Evolutionary conservation across 2,888 invertebrate genomes (phyloP).

Genomic region (Electrophaes corylata): DNA sequence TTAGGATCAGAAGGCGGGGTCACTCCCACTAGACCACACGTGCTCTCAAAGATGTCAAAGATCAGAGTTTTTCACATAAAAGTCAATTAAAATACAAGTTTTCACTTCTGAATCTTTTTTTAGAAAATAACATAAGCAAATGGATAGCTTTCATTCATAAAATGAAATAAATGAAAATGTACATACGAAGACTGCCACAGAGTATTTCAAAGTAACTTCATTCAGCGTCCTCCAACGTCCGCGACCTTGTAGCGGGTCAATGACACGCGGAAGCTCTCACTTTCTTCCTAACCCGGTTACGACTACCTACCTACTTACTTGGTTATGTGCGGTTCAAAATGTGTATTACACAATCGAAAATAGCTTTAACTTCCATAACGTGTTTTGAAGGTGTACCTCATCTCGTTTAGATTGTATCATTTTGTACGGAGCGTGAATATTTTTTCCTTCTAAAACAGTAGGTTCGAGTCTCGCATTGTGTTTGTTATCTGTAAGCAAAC

Average conservation of each 20-base stretch:
- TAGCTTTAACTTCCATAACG: slow-evolving; percentile 14
- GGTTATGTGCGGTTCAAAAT: slow-evolving; percentile 13
- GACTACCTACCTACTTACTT: not conserved
- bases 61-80: too few relatives aligned
- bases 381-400: slow-evolving; percentile 19
- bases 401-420: too few relatives aligned
- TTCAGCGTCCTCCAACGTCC: slow-evolving; percentile 40
- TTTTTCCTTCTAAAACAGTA: not conserved
- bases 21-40: too few relatives aligned
- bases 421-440: not conserved
- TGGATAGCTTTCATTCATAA: too few relatives aligned
- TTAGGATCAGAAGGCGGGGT: too few relatives aligned
- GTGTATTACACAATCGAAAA: slow-evolving; percentile 20
- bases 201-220: slow-evolving; percentile 10
- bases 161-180: slow-evolving; percentile 6
- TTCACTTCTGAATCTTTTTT: too few relatives aligned
- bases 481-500: not conserved
- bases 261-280: slow-evolving; percentile 48
- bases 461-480: not conserved
- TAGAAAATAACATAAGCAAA: too few relatives aligned
- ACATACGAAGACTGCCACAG: slow-evolving; percentile 16
- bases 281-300: slow-evolving; percentile 42
- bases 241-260: slow-evolving; percentile 52
- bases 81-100: too few relatives aligned
- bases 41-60: too few relatives aligned